Evolutionary conservation across 2,113 vertebrate genomes (phyloP).

Genomic region (Myiagra hebetior): DNA sequence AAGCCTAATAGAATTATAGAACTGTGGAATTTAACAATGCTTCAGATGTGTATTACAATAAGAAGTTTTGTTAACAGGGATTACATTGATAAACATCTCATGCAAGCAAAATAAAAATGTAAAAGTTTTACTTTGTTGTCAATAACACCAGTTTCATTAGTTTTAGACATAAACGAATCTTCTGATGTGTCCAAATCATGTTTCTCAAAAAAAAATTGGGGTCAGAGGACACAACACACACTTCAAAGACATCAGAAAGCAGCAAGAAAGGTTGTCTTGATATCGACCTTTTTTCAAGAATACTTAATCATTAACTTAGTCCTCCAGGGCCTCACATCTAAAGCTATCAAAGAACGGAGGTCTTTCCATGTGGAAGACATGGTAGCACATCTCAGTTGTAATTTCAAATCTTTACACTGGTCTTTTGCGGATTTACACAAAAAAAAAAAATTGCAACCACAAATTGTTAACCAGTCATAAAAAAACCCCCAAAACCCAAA

Average conservation of each 20-base stretch:
- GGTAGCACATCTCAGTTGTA: not conserved
- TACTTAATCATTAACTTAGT: not conserved
- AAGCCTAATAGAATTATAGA: not conserved
- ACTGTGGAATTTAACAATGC: not conserved
- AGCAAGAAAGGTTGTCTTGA: not conserved
- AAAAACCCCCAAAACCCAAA: no score
- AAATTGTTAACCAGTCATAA: no score
- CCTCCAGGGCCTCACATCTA: not conserved
- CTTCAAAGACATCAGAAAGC: not conserved
- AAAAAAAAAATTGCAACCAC: no score
- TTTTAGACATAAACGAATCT: not conserved
- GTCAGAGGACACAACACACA: not conserved
- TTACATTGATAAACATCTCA: not conserved
- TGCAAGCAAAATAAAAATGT: not conserved
- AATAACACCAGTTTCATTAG: not conserved
- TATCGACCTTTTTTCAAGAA: not conserved
- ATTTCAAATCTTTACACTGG: no score
- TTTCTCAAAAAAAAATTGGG: not conserved
- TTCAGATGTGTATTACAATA: not conserved
- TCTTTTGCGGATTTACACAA: no score
- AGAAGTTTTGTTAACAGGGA: not conserved
- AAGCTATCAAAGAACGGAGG: not conserved
- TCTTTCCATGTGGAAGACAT: not conserved
- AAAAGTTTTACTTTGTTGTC: not conserved
- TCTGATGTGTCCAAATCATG: not conserved